phyloP scores from a whole-genome alignment of 2,113 vertebrate genomes.

The Petrocephalus microphthalmus region DNA sequence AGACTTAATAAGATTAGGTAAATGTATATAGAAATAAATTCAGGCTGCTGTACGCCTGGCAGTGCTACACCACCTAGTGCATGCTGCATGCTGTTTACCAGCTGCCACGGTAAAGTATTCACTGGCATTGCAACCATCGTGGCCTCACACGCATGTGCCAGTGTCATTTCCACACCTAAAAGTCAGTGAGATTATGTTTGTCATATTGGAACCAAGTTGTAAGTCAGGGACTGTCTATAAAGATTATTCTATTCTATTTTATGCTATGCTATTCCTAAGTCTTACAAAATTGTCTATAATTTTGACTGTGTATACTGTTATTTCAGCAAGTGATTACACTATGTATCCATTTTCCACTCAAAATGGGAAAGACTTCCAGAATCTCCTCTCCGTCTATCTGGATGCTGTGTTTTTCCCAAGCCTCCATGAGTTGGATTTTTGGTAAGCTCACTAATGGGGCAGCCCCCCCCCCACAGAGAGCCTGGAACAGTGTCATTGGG shows the following conservation, averaged over 20 bases:
- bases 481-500: neutral
- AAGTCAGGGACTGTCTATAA: neutral
- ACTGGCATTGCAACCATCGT: neutral
- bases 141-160: neutral
- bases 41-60: neutral
- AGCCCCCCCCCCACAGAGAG: too few relatives aligned
- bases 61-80: neutral
- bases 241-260: neutral
- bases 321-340: slow-evolving; percentile 87
- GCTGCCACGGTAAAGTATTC: neutral
- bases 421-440: slow-evolving; percentile 84
- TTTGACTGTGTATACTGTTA: neutral
- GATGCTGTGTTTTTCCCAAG: slow-evolving; percentile 89
- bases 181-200: neutral
- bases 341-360: slow-evolving; percentile 96
- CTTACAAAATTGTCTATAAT: neutral
- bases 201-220: neutral
- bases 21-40: neutral
- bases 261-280: neutral
- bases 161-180: neutral
- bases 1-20: neutral
- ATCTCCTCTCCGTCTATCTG: slow-evolving; percentile 89
- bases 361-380: slow-evolving; percentile 91
- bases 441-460: slow-evolving; percentile 56
- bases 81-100: neutral